These are phyloP conservation scores for Rosalia funebris DNA, from an alignment of 2,888 invertebrate genomes.

Conservation along the genomic window DNA sequence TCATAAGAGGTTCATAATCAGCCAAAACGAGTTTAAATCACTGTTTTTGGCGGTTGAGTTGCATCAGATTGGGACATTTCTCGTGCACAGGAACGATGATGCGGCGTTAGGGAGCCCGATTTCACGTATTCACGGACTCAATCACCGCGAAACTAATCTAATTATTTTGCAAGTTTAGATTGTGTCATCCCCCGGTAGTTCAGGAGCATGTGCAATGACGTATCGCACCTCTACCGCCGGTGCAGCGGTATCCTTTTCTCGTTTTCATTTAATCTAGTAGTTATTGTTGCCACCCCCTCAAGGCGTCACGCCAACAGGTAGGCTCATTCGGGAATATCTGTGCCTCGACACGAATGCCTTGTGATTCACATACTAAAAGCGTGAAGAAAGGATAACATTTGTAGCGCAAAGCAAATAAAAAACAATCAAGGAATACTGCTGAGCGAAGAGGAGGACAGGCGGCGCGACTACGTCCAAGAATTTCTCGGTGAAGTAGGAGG, in stretches of 20 bases:
- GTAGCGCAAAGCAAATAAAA: no score
- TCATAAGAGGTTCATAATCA: no score
- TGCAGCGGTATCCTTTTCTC: slow-evolving; percentile 48
- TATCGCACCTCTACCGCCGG: slow-evolving; percentile 45
- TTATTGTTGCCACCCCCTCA: slow-evolving; percentile 39
- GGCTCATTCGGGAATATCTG: background rate
- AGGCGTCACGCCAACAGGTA: slow-evolving; percentile 16
- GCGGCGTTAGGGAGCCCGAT: background rate
- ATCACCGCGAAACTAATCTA: slow-evolving; percentile 59
- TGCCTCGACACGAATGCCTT: background rate
- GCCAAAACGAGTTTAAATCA: no score
- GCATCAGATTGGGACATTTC: background rate
- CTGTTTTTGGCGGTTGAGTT: no score
- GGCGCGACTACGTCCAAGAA: no score
- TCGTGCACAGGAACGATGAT: background rate
- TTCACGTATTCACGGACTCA: slow-evolving; percentile 37
- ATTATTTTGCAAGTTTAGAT: slow-evolving; percentile 60
- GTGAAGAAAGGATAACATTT: no score
- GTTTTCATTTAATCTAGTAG: slow-evolving; percentile 54
- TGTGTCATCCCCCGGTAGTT: slow-evolving; percentile 52
- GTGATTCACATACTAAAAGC: no score
- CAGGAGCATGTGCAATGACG: slow-evolving; percentile 62
- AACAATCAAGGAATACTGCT: no score
- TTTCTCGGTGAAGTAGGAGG: no score
- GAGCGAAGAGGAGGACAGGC: no score